These are phyloP conservation scores for Xiphophorus couchianus DNA, from an alignment of 2,113 vertebrate genomes.

Conservation along the genomic window DNA sequence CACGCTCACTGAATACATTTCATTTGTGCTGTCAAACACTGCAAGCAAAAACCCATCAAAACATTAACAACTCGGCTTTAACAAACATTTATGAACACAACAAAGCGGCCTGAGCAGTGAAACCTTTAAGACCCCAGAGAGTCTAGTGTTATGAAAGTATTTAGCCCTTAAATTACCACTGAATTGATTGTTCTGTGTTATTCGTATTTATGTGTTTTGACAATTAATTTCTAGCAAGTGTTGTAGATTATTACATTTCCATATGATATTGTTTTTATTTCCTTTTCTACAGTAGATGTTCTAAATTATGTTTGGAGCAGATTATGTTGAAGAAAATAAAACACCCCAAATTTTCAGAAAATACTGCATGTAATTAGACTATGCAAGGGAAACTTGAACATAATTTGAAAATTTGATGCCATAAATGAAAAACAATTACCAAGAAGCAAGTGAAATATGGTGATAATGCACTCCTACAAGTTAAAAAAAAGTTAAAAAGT, in stretches of 20 bases:
- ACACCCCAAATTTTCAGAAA: background rate
- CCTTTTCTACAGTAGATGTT: no score
- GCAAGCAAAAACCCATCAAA: constrained; percentile 65
- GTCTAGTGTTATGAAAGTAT: background rate
- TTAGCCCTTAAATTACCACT: constrained; percentile 16
- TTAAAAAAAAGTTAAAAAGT: no score
- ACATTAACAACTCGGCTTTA: constrained; percentile 59
- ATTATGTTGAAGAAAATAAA: background rate
- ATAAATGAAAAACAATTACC: background rate
- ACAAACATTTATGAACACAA: constrained; percentile 57
- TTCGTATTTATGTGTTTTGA: background rate
- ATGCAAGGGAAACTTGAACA: background rate
- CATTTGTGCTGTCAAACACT: constrained; percentile 58
- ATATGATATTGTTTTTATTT: no score
- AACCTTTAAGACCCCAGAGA: constrained; percentile 12
- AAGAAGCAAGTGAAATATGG: background rate
- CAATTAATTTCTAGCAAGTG: background rate
- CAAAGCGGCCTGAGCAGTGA: constrained; percentile 50
- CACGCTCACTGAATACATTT: constrained; percentile 59
- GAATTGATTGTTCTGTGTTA: constrained; percentile 1
- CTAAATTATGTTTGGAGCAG: no score
- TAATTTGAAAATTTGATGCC: background rate
- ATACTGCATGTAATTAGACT: background rate
- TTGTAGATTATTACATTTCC: background rate
- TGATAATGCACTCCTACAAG: background rate